Evolutionary conservation across 2,888 invertebrate species (phyloP).

Genomic region (Suillia variegata): DNA sequence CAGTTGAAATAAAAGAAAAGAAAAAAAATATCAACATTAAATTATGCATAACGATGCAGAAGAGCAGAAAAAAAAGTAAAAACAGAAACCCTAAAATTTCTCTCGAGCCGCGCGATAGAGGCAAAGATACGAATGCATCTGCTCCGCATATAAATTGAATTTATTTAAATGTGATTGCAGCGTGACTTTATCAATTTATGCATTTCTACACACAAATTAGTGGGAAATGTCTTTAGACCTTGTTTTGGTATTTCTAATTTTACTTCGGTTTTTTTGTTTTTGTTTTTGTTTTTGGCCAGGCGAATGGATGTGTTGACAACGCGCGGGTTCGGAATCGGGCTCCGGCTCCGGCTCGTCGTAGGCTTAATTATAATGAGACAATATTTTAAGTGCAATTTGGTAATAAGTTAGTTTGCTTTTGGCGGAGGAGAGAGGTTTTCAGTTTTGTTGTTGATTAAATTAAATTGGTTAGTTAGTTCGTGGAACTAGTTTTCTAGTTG

Average conservation of each 20-base stretch:
- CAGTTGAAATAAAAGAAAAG: too few relatives aligned
- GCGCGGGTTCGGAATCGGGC: too few relatives aligned
- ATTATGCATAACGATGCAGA: too few relatives aligned
- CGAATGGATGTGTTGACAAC: neutral
- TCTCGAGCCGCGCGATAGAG: too few relatives aligned
- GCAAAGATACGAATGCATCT: neutral
- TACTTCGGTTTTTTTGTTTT: neutral
- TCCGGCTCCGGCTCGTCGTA: too few relatives aligned
- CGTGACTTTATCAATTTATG: neutral
- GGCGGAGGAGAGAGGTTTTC: neutral
- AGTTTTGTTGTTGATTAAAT: neutral
- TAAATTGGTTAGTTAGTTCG: neutral
- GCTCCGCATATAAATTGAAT: neutral
- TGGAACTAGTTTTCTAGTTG: constrained; percentile 21
- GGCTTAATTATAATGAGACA: constrained; percentile 20
- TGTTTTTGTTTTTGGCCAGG: neutral
- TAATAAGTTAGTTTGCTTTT: constrained; percentile 6
- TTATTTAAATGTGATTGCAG: neutral
- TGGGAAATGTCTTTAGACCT: too few relatives aligned
- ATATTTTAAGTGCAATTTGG: constrained; percentile 22
- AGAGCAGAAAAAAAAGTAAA: too few relatives aligned
- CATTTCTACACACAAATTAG: neutral
- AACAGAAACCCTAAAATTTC: too few relatives aligned
- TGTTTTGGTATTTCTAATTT: too few relatives aligned
- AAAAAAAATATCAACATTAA: too few relatives aligned